Conservation (phyloP, 2,888 invertebrate species). For the Mechanitis mazaeus region DNA sequence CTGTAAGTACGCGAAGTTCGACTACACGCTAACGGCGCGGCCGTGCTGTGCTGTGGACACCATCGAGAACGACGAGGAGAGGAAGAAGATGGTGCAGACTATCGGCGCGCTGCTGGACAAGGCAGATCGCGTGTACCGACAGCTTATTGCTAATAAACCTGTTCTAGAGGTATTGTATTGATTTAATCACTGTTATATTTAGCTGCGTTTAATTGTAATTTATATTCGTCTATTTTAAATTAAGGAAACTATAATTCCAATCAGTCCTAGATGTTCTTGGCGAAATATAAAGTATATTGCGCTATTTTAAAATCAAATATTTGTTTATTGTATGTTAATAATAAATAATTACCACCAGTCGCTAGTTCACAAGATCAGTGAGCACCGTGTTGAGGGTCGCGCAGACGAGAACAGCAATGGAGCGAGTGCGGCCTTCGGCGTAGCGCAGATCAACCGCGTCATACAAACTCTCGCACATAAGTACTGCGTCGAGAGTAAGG, state of each 20-base stretch:
- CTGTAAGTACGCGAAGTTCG: constrained; percentile 99
- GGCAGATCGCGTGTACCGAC: constrained; percentile 95
- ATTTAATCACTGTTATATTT: too few relatives aligned
- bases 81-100: constrained; percentile 94
- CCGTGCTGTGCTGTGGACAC: constrained; percentile 98
- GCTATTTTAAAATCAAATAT: too few relatives aligned
- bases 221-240: not conserved
- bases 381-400: constrained; percentile 86
- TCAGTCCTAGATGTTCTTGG: too few relatives aligned
- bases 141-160: constrained; percentile 92
- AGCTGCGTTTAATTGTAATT: too few relatives aligned
- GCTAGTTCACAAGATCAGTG: constrained; percentile 89
- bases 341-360: constrained; percentile 57
- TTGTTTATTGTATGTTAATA: not conserved
- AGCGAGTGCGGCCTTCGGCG: constrained; percentile 72
- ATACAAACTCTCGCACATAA: constrained; percentile 96
- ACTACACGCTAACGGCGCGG: constrained; percentile 92
- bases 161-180: constrained; percentile 81
- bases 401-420: constrained; percentile 70
- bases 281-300: too few relatives aligned
- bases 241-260: not conserved
- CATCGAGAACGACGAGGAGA: constrained; percentile 97
- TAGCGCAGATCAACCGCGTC: constrained; percentile 90
- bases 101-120: constrained; percentile 95
- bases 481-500: constrained; percentile 96